phyloP scores from a whole-genome alignment of 2,888 invertebrate genomes.

The Mesochorus sp. region DNA sequence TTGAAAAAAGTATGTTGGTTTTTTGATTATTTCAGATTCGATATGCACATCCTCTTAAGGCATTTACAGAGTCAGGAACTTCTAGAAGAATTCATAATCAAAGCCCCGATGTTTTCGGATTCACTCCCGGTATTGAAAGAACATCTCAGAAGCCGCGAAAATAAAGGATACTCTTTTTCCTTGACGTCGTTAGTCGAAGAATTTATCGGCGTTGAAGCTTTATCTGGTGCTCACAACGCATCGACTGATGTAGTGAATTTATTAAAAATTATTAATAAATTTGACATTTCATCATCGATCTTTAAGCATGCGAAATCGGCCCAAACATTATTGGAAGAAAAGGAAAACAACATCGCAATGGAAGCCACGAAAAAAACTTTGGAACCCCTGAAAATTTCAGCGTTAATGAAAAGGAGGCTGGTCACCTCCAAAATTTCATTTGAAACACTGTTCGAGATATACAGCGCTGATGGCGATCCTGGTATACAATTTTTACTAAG shows the following conservation, averaged over 20 bases:
- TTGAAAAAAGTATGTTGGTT: not conserved
- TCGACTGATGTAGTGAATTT: constrained; percentile 4
- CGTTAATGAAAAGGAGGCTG: not conserved
- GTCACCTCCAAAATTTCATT: not conserved
- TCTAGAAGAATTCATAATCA: constrained; percentile 3
- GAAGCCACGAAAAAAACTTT: not conserved
- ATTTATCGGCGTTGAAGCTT: constrained; percentile 9
- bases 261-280: constrained; percentile 22
- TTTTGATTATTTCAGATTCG: constrained; percentile 4
- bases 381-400: not conserved
- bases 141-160: not conserved
- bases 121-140: constrained; percentile 4
- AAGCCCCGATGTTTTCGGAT: not conserved
- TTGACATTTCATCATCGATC: not conserved
- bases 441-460: not conserved
- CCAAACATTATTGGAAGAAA: not conserved
- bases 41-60: not conserved
- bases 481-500: not conserved
- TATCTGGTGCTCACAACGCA: constrained; percentile 9
- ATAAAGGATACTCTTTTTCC: not conserved
- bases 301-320: constrained; percentile 7
- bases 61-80: constrained; percentile 12
- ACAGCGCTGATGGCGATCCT: not conserved
- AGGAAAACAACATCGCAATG: not conserved
- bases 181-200: constrained; percentile 11